Conservation (phyloP, 2,113 vertebrate genomes). For the Himantopus leucocephalus region DNA sequence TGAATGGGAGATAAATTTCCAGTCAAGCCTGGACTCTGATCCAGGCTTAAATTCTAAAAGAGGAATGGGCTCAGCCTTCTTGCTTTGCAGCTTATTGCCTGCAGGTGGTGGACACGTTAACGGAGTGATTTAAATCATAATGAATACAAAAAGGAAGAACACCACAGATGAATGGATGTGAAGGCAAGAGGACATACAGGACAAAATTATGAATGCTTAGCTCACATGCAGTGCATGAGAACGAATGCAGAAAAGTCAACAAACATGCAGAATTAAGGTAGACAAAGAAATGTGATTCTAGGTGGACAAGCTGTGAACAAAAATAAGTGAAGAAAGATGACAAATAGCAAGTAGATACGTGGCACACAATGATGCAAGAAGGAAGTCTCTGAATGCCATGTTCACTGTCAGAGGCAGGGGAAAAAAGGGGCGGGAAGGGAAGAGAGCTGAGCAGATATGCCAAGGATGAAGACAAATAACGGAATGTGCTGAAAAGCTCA, state of each 20-base stretch:
- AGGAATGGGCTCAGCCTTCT: background rate
- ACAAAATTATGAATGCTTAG: background rate
- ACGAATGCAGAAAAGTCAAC: background rate
- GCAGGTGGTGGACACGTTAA: background rate
- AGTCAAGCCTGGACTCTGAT: background rate
- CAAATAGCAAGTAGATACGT: background rate
- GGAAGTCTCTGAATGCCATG: background rate
- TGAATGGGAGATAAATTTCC: background rate
- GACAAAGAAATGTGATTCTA: background rate
- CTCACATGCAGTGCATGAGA: background rate
- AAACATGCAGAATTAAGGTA: background rate
- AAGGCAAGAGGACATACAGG: background rate
- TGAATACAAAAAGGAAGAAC: background rate
- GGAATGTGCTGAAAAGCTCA: background rate
- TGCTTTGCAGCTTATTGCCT: background rate
- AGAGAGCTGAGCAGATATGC: background rate
- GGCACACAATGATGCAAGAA: background rate
- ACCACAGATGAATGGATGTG: background rate
- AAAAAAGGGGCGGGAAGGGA: no score
- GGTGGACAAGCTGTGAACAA: background rate
- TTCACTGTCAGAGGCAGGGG: background rate
- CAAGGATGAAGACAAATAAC: background rate
- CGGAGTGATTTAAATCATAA: background rate
- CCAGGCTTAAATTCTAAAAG: background rate
- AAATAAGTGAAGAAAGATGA: background rate